Percentiles rank a stretch among this genome's conserved stretches.
phyloP scores from a whole-genome alignment of 2,888 invertebrate species.

The Mamestra brassicae region DNA sequence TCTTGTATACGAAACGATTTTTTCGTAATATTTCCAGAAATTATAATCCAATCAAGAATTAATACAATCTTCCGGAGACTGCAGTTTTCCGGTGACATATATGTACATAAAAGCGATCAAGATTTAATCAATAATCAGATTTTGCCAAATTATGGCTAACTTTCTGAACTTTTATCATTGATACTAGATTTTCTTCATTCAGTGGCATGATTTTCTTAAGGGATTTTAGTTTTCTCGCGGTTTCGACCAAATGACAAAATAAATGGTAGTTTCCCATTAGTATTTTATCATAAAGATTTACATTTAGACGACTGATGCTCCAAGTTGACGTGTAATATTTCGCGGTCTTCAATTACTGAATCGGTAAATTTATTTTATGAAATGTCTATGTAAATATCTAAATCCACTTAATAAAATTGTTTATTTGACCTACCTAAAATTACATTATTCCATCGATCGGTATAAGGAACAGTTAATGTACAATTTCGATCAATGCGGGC shows the following conservation, averaged over 20 bases:
- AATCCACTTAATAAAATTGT: background rate
- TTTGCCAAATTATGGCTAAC: background rate
- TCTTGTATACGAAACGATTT: too few species aligned
- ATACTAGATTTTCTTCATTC: background rate
- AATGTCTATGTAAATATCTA: background rate
- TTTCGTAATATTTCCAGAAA: too few species aligned
- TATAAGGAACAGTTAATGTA: background rate
- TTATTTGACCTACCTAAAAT: constrained; percentile 20
- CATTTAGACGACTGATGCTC: background rate
- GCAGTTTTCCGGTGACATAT: too few species aligned
- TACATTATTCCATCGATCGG: constrained; percentile 1
- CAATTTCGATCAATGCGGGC: background rate
- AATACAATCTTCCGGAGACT: too few species aligned
- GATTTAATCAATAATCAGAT: background rate
- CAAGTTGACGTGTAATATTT: background rate
- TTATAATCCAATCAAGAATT: too few species aligned
- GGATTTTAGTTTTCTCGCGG: background rate
- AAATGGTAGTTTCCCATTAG: background rate
- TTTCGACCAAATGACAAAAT: background rate
- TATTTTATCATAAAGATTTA: background rate
- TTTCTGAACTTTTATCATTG: background rate
- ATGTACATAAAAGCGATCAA: background rate
- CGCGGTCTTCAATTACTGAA: constrained; percentile 3
- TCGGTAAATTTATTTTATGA: constrained; percentile 5
- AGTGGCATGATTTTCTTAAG: background rate